Conservation (phyloP, 1,140 invertebrate genomes). For the Hyphantria cunea region DNA sequence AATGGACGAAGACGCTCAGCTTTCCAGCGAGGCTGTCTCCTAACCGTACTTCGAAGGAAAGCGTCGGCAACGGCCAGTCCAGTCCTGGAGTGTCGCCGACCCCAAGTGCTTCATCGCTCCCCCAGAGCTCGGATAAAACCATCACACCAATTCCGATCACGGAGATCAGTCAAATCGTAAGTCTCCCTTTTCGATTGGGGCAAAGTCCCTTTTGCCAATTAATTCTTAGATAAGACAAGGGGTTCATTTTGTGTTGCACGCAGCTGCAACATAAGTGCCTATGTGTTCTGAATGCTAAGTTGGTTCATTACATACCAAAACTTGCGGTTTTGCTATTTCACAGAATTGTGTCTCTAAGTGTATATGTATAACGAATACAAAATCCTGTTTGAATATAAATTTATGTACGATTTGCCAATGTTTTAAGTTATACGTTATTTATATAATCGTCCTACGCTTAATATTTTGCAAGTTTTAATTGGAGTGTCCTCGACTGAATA, state of each 20-base stretch:
- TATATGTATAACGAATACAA: conserved; percentile 11
- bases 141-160: conserved; percentile 82
- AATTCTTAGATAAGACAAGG: conserved; percentile 17
- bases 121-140: conserved; percentile 77
- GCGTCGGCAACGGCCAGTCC: conserved; percentile 82
- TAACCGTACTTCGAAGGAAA: conserved; percentile 88
- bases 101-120: conserved; percentile 77
- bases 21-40: conserved; percentile 91
- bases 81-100: conserved; percentile 77
- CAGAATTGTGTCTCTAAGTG: conserved; percentile 17
- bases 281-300: conserved; percentile 36
- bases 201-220: conserved; percentile 7
- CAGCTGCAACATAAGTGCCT: conserved; percentile 26
- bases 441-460: conserved; percentile 5
- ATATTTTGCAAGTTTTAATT: conserved; percentile 12
- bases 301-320: conserved; percentile 35
- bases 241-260: conserved; percentile 10
- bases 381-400: conserved; percentile 4
- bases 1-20: conserved; percentile 94
- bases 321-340: conserved; percentile 26
- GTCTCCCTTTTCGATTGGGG: conserved; percentile 50
- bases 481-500: conserved; percentile 9
- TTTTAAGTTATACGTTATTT: conserved; percentile 7
- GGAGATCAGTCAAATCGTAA: conserved; percentile 85
- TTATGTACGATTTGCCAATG: conserved; percentile 11